Base-by-base conservation (phyloP, 2,113 vertebrate species). In the Hypomesus transpacificus region DNA sequence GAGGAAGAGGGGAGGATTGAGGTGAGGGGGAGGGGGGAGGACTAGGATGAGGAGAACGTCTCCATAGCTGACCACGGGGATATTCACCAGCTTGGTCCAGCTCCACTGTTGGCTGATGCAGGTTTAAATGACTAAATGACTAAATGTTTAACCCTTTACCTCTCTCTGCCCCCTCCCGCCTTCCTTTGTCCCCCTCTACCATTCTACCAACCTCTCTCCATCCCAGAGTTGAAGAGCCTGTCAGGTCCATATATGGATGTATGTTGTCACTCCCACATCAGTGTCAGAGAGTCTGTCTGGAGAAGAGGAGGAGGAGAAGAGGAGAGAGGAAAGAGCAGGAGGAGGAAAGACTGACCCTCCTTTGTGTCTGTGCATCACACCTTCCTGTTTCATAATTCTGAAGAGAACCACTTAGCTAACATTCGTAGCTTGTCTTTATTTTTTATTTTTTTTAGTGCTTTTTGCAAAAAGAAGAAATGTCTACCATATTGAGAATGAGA, bases 351-450 rank as follows among this genome's bases (percentile, higher is more conserved):
- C 64, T 51, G 67, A 51, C 3, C 26, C 9, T 46, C 24, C 39
- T 71, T 17, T 68, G 57, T 74, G 61, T 86, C 76, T 75, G 63
- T 80, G 84, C 73, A 77, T 77, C 77, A 78, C 72, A 77, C 68
- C 31, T 85, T 86, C 81, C 80, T 78, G 75, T 54, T 84, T 88
- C 82, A 85, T 87, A 83, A 77, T 85, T 82, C 69, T 28, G 80
- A 84, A 80, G 86, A 91, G 91, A 96, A 96, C 94, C 94, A 94
- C 94, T 92, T 94, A 87, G 86, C 79, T 89, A 95, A 94, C 92
- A 91, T 88, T 89, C 76, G 86, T 94, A 90, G 88, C 74, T 82
- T 81, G 80, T 88, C 86, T 84, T 74, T 80, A 66, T 74, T 82
- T 86, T 74, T 80, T 80, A 77, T 66, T 56, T 56, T 18, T 80